phyloP scores from a whole-genome alignment of 2,113 vertebrate species.

The Tragelaphus strepsiceros region DNA sequence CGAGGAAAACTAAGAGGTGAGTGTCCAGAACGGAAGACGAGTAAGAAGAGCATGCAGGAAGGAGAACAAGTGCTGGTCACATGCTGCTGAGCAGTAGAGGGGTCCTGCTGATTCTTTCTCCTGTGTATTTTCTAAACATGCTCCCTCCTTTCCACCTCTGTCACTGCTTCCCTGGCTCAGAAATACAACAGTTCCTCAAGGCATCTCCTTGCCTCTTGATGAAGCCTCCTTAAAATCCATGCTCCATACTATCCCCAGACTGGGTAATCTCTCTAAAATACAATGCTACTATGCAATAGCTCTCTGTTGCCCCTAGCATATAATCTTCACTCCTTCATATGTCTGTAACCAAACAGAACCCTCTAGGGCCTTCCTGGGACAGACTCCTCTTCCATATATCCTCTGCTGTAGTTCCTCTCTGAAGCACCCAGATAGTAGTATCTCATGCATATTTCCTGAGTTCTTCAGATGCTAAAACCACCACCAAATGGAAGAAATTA shows the following conservation, averaged over 20 bases:
- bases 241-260: neutral
- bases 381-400: neutral
- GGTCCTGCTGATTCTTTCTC: neutral
- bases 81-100: fast-evolving
- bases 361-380: neutral
- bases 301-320: neutral
- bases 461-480: neutral
- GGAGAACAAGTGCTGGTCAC: neutral
- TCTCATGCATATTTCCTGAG: neutral
- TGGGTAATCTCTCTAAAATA: neutral
- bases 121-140: neutral
- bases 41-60: neutral
- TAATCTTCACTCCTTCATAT: neutral
- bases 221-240: neutral
- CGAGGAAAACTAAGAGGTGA: neutral
- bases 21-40: neutral
- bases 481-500: neutral
- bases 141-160: neutral
- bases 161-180: neutral
- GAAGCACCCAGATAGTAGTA: neutral
- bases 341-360: neutral
- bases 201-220: fast-evolving
- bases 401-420: neutral
- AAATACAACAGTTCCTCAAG: neutral
- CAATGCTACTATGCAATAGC: neutral